phyloP scores from a whole-genome alignment of 2,113 vertebrate genomes.

The Pituophis catenifer region DNA sequence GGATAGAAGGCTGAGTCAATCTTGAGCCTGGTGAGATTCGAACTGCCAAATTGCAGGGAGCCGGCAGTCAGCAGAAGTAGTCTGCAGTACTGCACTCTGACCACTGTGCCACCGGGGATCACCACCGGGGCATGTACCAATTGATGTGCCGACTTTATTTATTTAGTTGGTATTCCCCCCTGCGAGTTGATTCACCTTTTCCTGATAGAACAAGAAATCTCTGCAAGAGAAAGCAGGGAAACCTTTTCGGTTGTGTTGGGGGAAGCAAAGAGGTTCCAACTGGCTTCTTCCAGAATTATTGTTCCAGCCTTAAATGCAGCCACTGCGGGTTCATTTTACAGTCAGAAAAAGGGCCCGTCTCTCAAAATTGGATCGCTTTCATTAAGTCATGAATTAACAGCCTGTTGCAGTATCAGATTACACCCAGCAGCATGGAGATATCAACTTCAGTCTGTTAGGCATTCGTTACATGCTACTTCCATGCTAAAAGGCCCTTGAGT shows the following conservation, averaged over 20 bases:
- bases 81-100: no score
- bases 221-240: background rate
- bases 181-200: no score
- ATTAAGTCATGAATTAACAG: background rate
- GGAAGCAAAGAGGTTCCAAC: background rate
- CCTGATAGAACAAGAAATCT: background rate
- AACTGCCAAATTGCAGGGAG: no score
- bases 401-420: background rate
- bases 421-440: background rate
- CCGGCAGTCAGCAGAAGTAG: no score
- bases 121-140: background rate
- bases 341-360: background rate
- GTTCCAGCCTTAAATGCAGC: background rate
- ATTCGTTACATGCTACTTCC: background rate
- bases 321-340: background rate
- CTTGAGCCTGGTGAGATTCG: no score
- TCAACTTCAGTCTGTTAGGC: background rate
- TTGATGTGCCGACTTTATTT: background rate
- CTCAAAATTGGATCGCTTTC: background rate
- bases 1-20: no score
- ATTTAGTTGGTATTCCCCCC: background rate
- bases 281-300: background rate
- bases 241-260: background rate
- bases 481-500: background rate
- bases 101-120: no score